Evolutionary conservation across 2,113 vertebrate genomes (phyloP), one percentile per base, ranked within the genome.

Genomic region (Sander vitreus): DNA sequence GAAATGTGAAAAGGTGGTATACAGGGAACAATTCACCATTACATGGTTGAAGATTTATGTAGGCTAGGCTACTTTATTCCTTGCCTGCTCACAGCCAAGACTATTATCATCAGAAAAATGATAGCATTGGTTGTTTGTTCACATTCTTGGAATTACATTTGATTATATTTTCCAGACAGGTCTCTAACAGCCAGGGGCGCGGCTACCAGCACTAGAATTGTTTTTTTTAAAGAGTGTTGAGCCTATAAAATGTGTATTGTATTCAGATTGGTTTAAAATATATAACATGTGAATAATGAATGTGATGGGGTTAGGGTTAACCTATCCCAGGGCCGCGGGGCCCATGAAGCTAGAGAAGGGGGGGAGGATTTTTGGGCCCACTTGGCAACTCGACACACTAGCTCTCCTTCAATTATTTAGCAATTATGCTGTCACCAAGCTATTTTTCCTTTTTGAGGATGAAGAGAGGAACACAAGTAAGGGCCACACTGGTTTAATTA

Each of bases 401-500:
- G 81, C 51, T 77, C 87, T 93, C 90, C 75, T 91, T 91, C 88
- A 92, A 87, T 92, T 93, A 91, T 92, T 91, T 75, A 76, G 67
- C 91, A 93, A 93, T 94, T 93, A 92, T 71, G 88, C 90, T 86
- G 86, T 94, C 90, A 93, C 92, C 91, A 93, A 94, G 88, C 90
- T 89, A 89, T 88, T 90, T 93, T 85, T 86, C 69, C 83, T 79
- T 88, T 93, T 81, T 82, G 53, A 81, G 85, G 84, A 86, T 30
- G 73, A 87, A 72, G 81, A 91, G 89, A 75, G 80, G 63, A 64
- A 75, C 71, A 78, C 67, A 93, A 92, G 92, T 91, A 91, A 92
- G 81, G 76, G 73, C 63, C 83, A 84, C 66, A 9, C 90, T 91
- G 92, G 81, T 92, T 92, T 88, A 93, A 94, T 95, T 94, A 96